phyloP scores from a whole-genome alignment of 2,113 vertebrate species.

The Nicator chloris region DNA sequence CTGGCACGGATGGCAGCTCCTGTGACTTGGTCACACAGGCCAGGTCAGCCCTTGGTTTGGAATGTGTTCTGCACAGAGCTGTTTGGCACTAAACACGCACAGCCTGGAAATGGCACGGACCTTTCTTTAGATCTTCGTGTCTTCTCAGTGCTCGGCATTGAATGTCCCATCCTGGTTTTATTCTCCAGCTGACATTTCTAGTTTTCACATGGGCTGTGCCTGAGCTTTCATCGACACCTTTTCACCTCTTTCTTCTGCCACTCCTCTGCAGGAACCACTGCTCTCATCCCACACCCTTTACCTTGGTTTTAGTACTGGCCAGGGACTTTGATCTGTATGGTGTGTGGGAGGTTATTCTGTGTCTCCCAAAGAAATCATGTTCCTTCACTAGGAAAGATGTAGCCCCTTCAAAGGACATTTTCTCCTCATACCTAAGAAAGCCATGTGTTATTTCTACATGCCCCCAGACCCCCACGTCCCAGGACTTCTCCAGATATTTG shows the following conservation, averaged over 20 bases:
- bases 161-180: neutral
- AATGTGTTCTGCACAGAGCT: neutral
- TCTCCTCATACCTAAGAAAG: neutral
- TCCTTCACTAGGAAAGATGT: accelerated
- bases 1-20: neutral
- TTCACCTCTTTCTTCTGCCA: neutral
- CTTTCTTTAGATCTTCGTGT: neutral
- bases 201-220: neutral
- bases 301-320: neutral
- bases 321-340: neutral
- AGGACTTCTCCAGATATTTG: neutral
- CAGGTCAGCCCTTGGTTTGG: neutral
- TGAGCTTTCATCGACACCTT: neutral
- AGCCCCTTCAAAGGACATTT: neutral
- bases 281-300: neutral
- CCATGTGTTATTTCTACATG: accelerated
- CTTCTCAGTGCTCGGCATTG: neutral
- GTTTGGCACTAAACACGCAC: neutral
- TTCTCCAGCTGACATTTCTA: neutral
- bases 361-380: neutral
- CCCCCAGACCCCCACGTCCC: accelerated
- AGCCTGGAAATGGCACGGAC: accelerated
- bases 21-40: neutral
- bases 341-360: neutral
- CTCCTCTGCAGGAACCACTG: neutral